phyloP scores from a whole-genome alignment of 2,888 invertebrate species.

The Conomelus anceps region DNA sequence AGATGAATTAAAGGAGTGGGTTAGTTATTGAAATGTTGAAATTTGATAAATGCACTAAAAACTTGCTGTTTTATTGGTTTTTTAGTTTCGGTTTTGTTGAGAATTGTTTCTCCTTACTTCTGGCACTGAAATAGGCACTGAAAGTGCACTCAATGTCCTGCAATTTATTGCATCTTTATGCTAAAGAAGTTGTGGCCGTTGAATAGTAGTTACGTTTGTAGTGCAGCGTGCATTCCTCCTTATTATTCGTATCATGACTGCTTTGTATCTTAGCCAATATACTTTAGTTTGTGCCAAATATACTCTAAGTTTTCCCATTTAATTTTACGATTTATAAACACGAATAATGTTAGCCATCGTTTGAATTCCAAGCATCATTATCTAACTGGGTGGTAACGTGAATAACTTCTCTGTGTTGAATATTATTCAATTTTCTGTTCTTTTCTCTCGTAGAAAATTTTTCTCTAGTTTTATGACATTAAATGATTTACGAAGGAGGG shows the following conservation, averaged over 20 bases:
- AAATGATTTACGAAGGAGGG: not conserved
- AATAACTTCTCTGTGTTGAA: slow-evolving; percentile 19
- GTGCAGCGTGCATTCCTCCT: too few species aligned
- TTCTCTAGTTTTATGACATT: not conserved
- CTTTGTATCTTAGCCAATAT: not conserved
- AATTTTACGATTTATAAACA: not conserved
- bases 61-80: not conserved
- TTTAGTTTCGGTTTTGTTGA: not conserved
- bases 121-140: too few species aligned
- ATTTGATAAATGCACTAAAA: not conserved
- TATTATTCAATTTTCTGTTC: slow-evolving; percentile 9
- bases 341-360: too few species aligned
- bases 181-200: not conserved
- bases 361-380: not conserved
- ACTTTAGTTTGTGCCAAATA: not conserved
- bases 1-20: too few species aligned
- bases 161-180: not conserved
- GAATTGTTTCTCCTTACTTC: not conserved
- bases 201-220: not conserved
- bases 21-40: too few species aligned
- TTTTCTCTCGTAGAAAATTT: not conserved
- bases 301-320: not conserved
- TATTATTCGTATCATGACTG: not conserved
- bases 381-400: not conserved
- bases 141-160: too few species aligned